These are phyloP conservation scores for Holothuria scabra DNA, from an alignment of 53 echinoderm and acorn worm species.

Conservation along the genomic window DNA sequence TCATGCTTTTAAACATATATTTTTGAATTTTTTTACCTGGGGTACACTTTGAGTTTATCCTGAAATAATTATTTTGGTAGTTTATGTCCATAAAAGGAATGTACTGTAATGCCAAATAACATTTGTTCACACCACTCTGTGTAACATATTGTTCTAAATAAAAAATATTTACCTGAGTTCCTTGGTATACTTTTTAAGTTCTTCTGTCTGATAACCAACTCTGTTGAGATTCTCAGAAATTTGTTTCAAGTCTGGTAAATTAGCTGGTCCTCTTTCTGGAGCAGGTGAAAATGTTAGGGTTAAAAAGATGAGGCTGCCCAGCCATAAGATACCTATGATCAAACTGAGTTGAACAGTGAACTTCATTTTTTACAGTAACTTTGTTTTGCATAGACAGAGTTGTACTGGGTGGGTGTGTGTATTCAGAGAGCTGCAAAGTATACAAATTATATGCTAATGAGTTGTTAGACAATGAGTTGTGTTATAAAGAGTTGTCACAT, in stretches of 20 bases:
- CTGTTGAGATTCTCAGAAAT: slow-evolving; percentile 66
- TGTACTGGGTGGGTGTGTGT: no score
- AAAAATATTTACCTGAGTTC: slow-evolving; percentile 65
- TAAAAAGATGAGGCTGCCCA: slow-evolving; percentile 73
- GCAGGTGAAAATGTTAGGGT: slow-evolving; percentile 63
- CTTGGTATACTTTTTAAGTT: slow-evolving; percentile 65
- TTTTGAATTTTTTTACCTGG: no score
- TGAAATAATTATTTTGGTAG: no score
- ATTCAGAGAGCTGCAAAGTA: no score
- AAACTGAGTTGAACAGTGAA: slow-evolving; percentile 71
- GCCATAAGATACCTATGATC: slow-evolving; percentile 64
- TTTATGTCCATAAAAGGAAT: no score
- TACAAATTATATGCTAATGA: no score
- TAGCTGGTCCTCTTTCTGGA: slow-evolving; percentile 38
- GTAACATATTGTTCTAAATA: background rate
- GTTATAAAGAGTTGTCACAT: no score
- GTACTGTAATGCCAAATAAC: background rate
- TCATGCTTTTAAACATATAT: no score
- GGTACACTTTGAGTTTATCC: no score
- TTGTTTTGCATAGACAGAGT: no score
- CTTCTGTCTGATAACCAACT: slow-evolving; percentile 73
- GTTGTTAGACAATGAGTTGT: no score
- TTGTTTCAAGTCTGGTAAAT: slow-evolving; percentile 61
- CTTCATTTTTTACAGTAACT: slow-evolving; percentile 54
- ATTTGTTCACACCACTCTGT: background rate